Evolutionary conservation across 2,797 vertebrate genomes (phyloP), one percentile per base, ranked within the genome.

Genomic region (Otolemur crassicaudatus): DNA sequence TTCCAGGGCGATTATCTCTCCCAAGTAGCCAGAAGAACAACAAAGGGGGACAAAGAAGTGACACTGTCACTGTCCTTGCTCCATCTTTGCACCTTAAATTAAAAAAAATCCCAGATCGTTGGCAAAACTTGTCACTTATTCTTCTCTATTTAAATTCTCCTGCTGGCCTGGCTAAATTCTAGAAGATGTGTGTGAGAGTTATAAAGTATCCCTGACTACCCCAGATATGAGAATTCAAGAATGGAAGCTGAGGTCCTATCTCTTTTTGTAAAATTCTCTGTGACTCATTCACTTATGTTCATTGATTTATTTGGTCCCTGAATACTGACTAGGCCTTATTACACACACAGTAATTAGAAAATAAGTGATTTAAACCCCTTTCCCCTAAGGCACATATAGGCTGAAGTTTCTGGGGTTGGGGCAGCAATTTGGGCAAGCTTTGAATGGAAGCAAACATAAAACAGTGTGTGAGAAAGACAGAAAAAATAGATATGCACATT

Each of bases 221-320:
- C 37, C 49, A 77, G 20, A 37, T 65, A 10, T 20, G 49, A 90
- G 46, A 63, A 67, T 49, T 89, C 65, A 83, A 53, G 58, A 92
- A 77, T 37, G 72, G 46, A 94, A 70, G 17, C 22, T 17, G 56
- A 90, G 22, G 58, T 83, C n/a, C 27, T 69, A 43, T 29, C 61
- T 91, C 69, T 94, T 67, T 79, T 77, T 25, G 37, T 49, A 77
- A 31, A 96, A 29, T 82, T 81, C 73, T 56, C 86, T 76, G 61
- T 43, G 56, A 76, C 13, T 76, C n/a, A 72, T 34, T 82, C 34
- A 83, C 25, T 27, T 25, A 16, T 0, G 0, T 82, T 65, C 31
- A 61, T 67, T 40, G 67, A 90, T 76, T 65, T 23, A 82, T 84
- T 90, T 77, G 49, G 83, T 87, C 61, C 19, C 10, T 37, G 49